phyloP scores from a whole-genome alignment of 2,113 vertebrate genomes.

The Callionymus lyra region DNA sequence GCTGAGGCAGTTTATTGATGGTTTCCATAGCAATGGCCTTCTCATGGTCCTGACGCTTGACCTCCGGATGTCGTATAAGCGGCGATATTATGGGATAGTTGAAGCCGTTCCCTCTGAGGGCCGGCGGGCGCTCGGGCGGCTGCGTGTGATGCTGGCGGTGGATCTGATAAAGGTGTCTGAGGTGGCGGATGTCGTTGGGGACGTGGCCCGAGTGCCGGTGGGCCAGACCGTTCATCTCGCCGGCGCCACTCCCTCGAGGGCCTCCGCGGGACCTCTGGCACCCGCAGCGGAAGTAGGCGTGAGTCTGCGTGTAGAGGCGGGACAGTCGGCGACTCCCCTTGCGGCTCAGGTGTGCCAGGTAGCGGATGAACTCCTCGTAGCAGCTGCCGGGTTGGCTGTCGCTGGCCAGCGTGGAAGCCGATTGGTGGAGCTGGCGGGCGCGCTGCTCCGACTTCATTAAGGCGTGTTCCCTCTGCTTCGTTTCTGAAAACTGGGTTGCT shows the following conservation, averaged over 20 bases:
- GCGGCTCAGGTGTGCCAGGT: slow-evolving; percentile 81
- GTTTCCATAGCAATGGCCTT: slow-evolving; percentile 53
- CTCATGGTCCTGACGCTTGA: slow-evolving; percentile 51
- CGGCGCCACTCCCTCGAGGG: slow-evolving; percentile 14
- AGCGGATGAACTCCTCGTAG: slow-evolving; percentile 93
- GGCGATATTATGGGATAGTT: slow-evolving; percentile 94
- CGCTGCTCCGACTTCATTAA: slow-evolving; percentile 92
- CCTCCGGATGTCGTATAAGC: slow-evolving; percentile 37
- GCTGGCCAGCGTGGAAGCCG: slow-evolving; percentile 89
- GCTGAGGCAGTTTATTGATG: slow-evolving; percentile 74
- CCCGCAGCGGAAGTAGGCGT: not conserved
- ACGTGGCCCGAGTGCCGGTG: slow-evolving; percentile 59
- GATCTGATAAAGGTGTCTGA: slow-evolving; percentile 70
- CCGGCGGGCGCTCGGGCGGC: slow-evolving; percentile 20
- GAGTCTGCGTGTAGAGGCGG: slow-evolving; percentile 46
- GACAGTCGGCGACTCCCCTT: slow-evolving; percentile 74
- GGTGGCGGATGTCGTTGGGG: slow-evolving; percentile 70
- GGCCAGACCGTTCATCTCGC: slow-evolving; percentile 59
- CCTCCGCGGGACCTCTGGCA: slow-evolving; percentile 14
- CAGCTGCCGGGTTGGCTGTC: slow-evolving; percentile 92
- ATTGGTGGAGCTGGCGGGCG: slow-evolving; percentile 82
- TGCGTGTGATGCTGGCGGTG: slow-evolving; percentile 38
- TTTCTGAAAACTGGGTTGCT: no score
- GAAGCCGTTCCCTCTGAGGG: slow-evolving; percentile 65
- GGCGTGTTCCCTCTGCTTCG: slow-evolving; percentile 96